Conservation (phyloP, 2,888 invertebrate species). For the Drosophila fungiperda region DNA sequence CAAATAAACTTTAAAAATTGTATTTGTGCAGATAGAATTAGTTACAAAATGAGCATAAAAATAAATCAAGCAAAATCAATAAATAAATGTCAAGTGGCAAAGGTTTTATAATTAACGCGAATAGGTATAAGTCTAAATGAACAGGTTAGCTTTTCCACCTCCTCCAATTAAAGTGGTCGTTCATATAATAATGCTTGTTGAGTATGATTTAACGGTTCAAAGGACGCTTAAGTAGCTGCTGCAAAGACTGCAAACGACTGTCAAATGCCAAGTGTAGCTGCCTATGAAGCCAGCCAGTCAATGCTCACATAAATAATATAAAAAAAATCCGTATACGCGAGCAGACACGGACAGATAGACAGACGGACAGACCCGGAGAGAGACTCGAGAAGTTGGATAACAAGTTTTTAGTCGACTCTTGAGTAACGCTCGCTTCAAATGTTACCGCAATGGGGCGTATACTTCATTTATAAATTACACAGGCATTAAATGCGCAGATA, state of each 20-base stretch:
- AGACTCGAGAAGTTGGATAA: slow-evolving; percentile 28
- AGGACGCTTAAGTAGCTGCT: slow-evolving; percentile 32
- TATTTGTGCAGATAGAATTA: neutral
- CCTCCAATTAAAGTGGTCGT: slow-evolving; percentile 22
- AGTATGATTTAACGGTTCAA: slow-evolving; percentile 48
- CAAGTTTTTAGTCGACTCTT: slow-evolving; percentile 37
- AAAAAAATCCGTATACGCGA: neutral
- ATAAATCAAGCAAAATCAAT: neutral
- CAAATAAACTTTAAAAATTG: neutral
- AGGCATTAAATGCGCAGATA: slow-evolving; percentile 75
- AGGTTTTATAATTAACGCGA: neutral
- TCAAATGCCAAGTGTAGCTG: slow-evolving; percentile 52
- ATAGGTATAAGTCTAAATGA: neutral
- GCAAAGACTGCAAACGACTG: slow-evolving; percentile 8
- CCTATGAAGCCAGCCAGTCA: slow-evolving; percentile 37
- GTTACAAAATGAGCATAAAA: neutral
- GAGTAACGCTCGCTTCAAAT: slow-evolving; percentile 29
- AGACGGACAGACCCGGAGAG: neutral
- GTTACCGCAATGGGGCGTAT: slow-evolving; percentile 57
- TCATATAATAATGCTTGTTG: slow-evolving; percentile 11
- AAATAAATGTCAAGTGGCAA: neutral
- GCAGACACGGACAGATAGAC: neutral
- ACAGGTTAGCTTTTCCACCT: neutral
- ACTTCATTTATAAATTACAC: slow-evolving; percentile 82
- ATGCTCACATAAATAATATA: slow-evolving; percentile 4